A percentile compares a stretch with the other conserved stretches of the same genome.
Evolutionary conservation across 2,113 vertebrate species (phyloP).

Genomic region (Dicerorhinus sumatrensis): DNA sequence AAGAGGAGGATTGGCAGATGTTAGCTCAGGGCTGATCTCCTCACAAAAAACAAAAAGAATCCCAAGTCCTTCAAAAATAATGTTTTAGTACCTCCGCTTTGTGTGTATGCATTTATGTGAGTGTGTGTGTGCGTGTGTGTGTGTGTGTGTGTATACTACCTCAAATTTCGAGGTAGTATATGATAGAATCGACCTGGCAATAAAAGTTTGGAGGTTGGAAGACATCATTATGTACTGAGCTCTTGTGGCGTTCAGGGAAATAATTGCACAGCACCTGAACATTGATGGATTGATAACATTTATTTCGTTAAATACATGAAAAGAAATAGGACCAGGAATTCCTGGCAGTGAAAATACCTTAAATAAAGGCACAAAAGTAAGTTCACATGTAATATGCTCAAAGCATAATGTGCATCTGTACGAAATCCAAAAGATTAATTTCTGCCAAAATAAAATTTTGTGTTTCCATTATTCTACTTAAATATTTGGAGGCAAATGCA

Average conservation of each 20-base stretch:
- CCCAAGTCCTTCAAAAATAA: background rate
- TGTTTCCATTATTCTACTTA: slow-evolving; percentile 26
- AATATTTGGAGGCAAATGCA: background rate
- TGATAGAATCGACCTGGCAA: background rate
- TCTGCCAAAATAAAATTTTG: slow-evolving; percentile 25
- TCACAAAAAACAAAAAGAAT: too few species aligned
- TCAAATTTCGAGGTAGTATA: background rate
- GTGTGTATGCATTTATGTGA: background rate
- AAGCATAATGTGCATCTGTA: background rate
- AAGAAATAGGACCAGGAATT: background rate
- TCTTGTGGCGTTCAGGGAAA: background rate
- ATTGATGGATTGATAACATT: background rate
- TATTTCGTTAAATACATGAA: slow-evolving; percentile 51
- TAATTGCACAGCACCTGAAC: background rate
- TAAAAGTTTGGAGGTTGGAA: background rate
- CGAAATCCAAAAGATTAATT: slow-evolving; percentile 17
- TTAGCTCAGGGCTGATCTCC: too few species aligned
- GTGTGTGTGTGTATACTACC: background rate
- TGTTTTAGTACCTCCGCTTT: background rate
- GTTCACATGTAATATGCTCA: background rate
- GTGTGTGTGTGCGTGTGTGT: background rate
- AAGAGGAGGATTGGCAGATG: too few species aligned
- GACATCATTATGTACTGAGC: background rate
- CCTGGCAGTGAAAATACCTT: background rate
- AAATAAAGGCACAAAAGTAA: slow-evolving; percentile 4